phyloP scores from a whole-genome alignment of 2,888 invertebrate species.

The Papilio elwesi region DNA sequence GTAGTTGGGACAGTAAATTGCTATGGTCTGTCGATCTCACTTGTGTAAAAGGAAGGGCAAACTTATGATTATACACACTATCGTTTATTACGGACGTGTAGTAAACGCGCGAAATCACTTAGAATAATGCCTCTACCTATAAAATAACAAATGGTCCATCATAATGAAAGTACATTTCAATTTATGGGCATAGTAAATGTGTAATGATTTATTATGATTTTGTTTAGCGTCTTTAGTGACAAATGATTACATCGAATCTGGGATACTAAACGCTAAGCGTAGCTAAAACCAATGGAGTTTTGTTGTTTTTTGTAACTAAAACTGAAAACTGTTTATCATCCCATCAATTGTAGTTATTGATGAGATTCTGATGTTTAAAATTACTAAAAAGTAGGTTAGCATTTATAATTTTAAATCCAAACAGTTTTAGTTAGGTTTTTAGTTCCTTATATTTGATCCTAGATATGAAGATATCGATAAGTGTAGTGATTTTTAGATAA shows the following conservation, averaged over 20 bases:
- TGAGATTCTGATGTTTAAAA: no score
- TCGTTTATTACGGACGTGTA: neutral
- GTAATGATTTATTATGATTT: constrained; percentile 6
- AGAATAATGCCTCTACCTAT: constrained; percentile 12
- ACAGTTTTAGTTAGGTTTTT: no score
- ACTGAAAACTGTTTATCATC: no score
- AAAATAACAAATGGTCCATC: constrained; percentile 23
- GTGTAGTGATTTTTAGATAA: neutral
- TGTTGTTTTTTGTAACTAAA: no score
- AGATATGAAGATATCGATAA: neutral
- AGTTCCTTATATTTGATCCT: no score
- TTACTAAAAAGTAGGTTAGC: no score
- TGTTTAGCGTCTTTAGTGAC: neutral
- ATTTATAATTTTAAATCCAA: no score
- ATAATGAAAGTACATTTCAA: constrained; percentile 19
- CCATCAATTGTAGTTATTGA: no score
- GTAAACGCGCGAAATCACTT: constrained; percentile 13
- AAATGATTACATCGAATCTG: neutral
- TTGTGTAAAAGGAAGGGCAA: no score
- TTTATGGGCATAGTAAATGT: constrained; percentile 2
- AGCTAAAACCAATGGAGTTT: no score
- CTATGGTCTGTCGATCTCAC: neutral
- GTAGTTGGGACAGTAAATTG: no score
- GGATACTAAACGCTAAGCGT: no score
- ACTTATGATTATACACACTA: neutral